phyloP scores from a whole-genome alignment of 2,888 invertebrate genomes.

The Corbicula japonica region DNA sequence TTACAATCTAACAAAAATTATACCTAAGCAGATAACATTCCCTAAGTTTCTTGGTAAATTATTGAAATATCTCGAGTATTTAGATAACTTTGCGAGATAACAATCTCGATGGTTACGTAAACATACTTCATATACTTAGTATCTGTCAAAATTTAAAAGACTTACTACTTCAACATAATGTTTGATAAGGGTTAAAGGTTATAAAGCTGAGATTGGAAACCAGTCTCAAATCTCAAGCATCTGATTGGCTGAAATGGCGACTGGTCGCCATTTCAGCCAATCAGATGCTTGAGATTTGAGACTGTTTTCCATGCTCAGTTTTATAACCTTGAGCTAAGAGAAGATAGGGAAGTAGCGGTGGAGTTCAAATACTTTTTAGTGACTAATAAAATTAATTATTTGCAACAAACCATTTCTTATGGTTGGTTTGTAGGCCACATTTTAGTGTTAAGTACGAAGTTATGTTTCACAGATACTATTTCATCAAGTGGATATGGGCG shows the following conservation, averaged over 20 bases:
- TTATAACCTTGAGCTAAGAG: background rate
- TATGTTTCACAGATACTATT: slow-evolving; percentile 10
- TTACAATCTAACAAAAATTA: slow-evolving; percentile 36
- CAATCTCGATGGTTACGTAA: slow-evolving; percentile 19
- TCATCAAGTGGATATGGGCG: slow-evolving; percentile 3
- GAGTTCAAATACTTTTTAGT: background rate
- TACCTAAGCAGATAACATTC: slow-evolving; percentile 37
- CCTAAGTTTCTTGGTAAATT: slow-evolving; percentile 38
- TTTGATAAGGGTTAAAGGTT: background rate
- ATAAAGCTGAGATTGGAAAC: too few species aligned
- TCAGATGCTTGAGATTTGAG: too few species aligned
- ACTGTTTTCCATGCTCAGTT: background rate
- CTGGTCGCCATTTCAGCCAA: too few species aligned
- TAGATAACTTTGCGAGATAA: slow-evolving; percentile 13
- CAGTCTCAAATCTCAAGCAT: too few species aligned
- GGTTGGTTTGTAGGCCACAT: too few species aligned
- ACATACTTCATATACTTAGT: slow-evolving; percentile 7
- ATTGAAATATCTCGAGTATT: slow-evolving; percentile 34
- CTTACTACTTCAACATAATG: background rate
- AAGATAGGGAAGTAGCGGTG: background rate
- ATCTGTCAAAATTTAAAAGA: slow-evolving; percentile 3
- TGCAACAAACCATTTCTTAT: too few species aligned
- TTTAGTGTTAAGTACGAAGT: too few species aligned
- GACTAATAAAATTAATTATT: too few species aligned
- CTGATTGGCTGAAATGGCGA: too few species aligned